These are phyloP conservation scores for Mastigias papua DNA, from an alignment of 30 jellyfish, hydroid and myxozoan species.

Conservation along the genomic window DNA sequence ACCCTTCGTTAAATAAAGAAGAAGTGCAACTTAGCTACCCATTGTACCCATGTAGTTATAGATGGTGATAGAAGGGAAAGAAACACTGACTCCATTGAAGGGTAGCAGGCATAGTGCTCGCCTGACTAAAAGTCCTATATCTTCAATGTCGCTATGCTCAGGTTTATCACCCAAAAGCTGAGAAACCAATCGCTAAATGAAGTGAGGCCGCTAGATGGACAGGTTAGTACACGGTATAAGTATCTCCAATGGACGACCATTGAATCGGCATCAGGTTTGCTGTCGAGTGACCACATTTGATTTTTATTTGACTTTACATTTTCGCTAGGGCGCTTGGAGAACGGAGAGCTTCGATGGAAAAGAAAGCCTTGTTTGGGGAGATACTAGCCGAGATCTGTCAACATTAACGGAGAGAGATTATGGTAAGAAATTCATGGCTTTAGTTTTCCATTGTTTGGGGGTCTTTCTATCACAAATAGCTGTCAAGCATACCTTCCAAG, in stretches of 20 bases:
- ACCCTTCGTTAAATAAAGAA: too few species aligned
- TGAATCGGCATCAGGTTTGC: neutral
- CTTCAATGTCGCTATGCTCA: constrained; percentile 76
- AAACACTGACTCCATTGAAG: neutral
- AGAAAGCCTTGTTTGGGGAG: constrained; percentile 30
- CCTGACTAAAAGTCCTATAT: constrained; percentile 35
- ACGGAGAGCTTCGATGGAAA: constrained; percentile 17
- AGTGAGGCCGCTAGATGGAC: constrained; percentile 69
- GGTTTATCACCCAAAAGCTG: constrained; percentile 71
- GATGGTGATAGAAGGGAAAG: constrained; percentile 17
- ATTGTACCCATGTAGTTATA: constrained; percentile 11
- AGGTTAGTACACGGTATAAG: constrained; percentile 16
- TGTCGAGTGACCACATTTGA: neutral
- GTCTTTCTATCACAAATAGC: too few species aligned
- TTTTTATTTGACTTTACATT: neutral
- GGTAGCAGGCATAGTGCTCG: constrained; percentile 47
- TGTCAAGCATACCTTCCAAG: too few species aligned
- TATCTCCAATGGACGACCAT: neutral
- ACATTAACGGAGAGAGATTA: constrained; percentile 16
- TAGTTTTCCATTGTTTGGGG: neutral
- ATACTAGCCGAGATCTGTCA: constrained; percentile 21
- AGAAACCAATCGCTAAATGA: constrained; percentile 73
- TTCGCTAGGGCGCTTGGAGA: constrained; percentile 20
- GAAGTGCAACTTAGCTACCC: neutral
- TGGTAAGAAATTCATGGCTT: constrained; percentile 19